phyloP scores from a whole-genome alignment of 2,797 vertebrate genomes.

The Pantherophis vulpinus region DNA sequence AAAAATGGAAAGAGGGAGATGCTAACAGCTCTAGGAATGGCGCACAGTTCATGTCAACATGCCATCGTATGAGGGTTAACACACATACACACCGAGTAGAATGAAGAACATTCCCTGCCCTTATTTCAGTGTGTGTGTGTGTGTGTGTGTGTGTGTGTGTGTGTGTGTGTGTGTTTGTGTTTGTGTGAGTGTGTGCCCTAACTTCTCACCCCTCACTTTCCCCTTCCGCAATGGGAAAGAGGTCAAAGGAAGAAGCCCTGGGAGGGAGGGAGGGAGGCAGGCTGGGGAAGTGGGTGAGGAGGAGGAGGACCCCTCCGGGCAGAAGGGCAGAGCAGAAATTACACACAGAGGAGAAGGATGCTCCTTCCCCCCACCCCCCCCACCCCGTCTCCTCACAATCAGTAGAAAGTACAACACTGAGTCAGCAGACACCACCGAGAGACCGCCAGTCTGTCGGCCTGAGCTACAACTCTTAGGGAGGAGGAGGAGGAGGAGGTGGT shows the following conservation, averaged over 20 bases:
- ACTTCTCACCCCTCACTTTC: no score
- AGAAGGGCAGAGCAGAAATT: neutral
- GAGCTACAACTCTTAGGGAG: slow-evolving; percentile 54
- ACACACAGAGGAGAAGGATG: neutral
- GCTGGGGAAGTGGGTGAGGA: neutral
- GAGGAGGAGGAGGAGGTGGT: no score
- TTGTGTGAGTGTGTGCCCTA: neutral
- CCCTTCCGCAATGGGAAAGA: neutral
- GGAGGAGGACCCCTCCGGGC: neutral
- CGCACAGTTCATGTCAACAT: no score
- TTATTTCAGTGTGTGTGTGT: neutral
- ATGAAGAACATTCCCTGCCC: no score
- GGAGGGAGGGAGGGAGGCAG: no score
- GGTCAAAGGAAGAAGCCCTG: no score
- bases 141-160: no score
- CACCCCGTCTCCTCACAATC: neutral
- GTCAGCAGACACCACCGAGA: slow-evolving; percentile 9
- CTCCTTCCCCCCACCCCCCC: no score
- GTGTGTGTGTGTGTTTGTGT: neutral
- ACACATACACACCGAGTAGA: no score
- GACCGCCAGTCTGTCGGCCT: slow-evolving; percentile 54
- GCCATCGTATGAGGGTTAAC: neutral
- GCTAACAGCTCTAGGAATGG: neutral
- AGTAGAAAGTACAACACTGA: neutral
- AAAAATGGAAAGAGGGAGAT: neutral